phyloP scores from a whole-genome alignment of 2,888 invertebrate genomes.

The Leptopilina myrica region DNA sequence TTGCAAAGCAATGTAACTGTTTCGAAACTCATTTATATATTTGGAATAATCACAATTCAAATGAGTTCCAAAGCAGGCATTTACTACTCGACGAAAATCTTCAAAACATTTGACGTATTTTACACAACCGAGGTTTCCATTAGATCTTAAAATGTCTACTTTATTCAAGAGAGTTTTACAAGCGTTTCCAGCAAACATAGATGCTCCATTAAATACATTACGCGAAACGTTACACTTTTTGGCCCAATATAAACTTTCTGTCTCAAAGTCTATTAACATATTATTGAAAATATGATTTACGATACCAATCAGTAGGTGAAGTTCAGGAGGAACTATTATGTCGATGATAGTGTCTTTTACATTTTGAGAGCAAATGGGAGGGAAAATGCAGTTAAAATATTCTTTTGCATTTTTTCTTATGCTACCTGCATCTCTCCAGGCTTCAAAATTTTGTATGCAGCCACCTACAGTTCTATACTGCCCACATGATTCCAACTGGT shows the following conservation, averaged over 20 bases:
- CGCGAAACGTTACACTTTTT: conserved; percentile 28
- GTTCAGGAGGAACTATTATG: conserved; percentile 40
- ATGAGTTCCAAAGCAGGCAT: conserved; percentile 40
- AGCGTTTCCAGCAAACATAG: conserved; percentile 41
- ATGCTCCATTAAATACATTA: conserved; percentile 25
- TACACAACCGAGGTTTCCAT: conserved; percentile 11
- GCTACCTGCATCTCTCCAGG: conserved; percentile 13
- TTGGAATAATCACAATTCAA: conserved; percentile 33
- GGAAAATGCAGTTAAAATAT: not conserved
- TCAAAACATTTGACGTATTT: conserved; percentile 42
- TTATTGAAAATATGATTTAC: not conserved
- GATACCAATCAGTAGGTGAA: conserved; percentile 37
- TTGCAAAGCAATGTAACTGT: conserved; percentile 21
- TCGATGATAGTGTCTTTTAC: conserved; percentile 23
- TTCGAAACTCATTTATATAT: conserved; percentile 39
- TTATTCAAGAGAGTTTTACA: conserved; percentile 41
- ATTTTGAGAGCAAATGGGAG: not conserved
- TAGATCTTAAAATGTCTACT: conserved; percentile 38
- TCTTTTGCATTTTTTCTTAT: not conserved
- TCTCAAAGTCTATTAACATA: conserved; percentile 31
- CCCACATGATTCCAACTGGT: conserved; percentile 4
- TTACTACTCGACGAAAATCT: conserved; percentile 40
- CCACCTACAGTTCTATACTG: not conserved
- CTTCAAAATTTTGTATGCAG: conserved; percentile 7
- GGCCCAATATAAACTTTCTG: conserved; percentile 11